Conservation (phyloP, 2,797 vertebrate species). For the Knipowitschia caucasica region DNA sequence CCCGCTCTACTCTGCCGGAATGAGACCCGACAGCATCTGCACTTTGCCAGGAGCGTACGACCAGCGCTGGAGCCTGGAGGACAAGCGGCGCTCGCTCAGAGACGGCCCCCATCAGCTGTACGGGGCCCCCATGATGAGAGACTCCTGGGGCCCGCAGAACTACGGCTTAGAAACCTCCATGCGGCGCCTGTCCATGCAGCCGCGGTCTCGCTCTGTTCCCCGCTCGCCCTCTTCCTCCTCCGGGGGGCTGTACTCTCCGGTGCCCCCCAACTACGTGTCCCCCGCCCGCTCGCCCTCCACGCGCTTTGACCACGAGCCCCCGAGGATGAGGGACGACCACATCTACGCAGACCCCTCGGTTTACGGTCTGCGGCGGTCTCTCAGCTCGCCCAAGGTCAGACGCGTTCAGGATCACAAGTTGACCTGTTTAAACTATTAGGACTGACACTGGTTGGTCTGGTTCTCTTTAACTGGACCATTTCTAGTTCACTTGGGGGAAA, state of each 20-base stretch:
- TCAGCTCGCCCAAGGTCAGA: constrained; percentile 91
- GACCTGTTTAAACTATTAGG: no score
- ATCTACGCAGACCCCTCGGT: constrained; percentile 82
- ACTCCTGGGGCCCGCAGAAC: constrained; percentile 68
- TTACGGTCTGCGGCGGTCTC: constrained; percentile 84
- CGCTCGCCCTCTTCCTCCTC: constrained; percentile 88
- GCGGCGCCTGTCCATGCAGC: constrained; percentile 88
- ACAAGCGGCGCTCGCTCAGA: constrained; percentile 83
- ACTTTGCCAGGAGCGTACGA: constrained; percentile 87
- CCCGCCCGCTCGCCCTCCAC: constrained; percentile 84
- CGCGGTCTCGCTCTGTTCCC: constrained; percentile 86
- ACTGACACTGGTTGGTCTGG: no score
- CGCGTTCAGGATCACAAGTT: not conserved
- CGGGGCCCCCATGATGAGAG: constrained; percentile 38
- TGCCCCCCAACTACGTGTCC: constrained; percentile 78
- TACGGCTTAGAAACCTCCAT: constrained; percentile 81
- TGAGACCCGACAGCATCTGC: constrained; percentile 92
- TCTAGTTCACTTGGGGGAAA: no score
- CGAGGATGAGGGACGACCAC: constrained; percentile 78
- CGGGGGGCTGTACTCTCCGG: constrained; percentile 82
- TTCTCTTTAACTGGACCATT: no score
- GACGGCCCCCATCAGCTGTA: constrained; percentile 70
- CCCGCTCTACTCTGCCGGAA: constrained; percentile 81
- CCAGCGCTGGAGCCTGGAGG: constrained; percentile 82
- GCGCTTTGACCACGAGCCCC: constrained; percentile 77